These are phyloP conservation scores for Pachycephus smyrnensis DNA, from an alignment of 2,888 invertebrate species.

Conservation along the genomic window DNA sequence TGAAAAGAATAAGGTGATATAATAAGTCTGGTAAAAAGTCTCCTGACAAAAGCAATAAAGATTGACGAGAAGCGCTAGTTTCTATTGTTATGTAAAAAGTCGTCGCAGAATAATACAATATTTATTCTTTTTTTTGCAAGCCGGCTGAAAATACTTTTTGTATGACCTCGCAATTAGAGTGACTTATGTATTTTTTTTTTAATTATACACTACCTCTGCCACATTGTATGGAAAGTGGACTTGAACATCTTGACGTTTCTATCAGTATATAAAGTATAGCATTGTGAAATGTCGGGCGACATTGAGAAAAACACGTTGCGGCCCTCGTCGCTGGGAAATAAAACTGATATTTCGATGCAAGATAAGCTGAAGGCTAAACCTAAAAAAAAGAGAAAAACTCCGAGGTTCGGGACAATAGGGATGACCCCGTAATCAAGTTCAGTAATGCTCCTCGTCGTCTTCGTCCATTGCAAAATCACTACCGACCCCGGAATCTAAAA, in stretches of 20 bases:
- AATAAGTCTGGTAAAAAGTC: neutral
- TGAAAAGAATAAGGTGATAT: neutral
- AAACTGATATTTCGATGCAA: neutral
- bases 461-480: slow-evolving; percentile 90
- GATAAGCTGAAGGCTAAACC: neutral
- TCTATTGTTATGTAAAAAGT: slow-evolving; percentile 1
- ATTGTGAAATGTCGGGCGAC: neutral
- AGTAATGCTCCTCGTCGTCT: slow-evolving; percentile 70
- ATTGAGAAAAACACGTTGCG: neutral
- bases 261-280: neutral
- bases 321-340: neutral
- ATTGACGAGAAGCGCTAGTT: neutral
- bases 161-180: neutral
- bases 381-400: neutral
- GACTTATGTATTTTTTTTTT: neutral
- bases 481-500: slow-evolving; percentile 81
- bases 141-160: neutral
- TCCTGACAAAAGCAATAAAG: neutral
- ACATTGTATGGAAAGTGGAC: neutral
- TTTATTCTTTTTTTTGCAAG: neutral
- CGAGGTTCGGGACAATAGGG: neutral
- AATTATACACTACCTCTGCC: neutral
- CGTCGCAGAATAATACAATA: neutral
- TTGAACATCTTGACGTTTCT: neutral
- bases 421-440: slow-evolving; percentile 7